phyloP scores from a whole-genome alignment of 2,888 invertebrate genomes.

The Drosophila lutescens region DNA sequence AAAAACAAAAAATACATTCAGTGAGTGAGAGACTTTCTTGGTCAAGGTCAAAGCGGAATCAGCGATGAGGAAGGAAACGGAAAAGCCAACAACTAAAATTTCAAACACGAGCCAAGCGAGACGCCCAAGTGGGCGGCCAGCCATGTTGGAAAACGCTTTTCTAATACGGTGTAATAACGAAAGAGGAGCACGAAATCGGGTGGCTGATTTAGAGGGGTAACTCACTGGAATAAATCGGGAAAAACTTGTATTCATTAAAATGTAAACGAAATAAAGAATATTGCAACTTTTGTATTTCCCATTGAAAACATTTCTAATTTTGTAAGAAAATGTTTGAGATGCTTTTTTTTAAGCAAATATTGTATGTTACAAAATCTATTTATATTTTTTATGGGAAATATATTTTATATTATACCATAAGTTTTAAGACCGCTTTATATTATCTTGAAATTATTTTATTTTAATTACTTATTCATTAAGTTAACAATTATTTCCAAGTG shows the following conservation, averaged over 20 bases:
- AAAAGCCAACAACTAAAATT: constrained; percentile 41
- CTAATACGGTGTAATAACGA: constrained; percentile 17
- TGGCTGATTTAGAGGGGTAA: background rate
- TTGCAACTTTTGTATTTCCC: too few species aligned
- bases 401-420: too few species aligned
- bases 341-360: too few species aligned
- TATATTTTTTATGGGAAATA: too few species aligned
- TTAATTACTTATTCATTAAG: background rate
- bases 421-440: too few species aligned
- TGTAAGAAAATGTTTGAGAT: too few species aligned
- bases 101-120: constrained; percentile 40
- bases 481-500: constrained; percentile 6
- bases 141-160: constrained; percentile 43
- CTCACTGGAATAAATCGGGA: constrained; percentile 11
- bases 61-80: constrained; percentile 30
- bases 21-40: constrained; percentile 42
- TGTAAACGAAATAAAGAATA: background rate
- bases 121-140: constrained; percentile 42
- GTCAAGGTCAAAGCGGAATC: constrained; percentile 63
- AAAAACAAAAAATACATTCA: background rate
- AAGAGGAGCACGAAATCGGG: background rate
- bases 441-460: too few species aligned
- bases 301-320: too few species aligned
- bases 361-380: too few species aligned
- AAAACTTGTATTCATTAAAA: background rate